Evolutionary conservation across 2,888 invertebrate genomes (phyloP), one percentile per base, ranked within the genome.

Genomic region (Drosophila anomalata): DNA sequence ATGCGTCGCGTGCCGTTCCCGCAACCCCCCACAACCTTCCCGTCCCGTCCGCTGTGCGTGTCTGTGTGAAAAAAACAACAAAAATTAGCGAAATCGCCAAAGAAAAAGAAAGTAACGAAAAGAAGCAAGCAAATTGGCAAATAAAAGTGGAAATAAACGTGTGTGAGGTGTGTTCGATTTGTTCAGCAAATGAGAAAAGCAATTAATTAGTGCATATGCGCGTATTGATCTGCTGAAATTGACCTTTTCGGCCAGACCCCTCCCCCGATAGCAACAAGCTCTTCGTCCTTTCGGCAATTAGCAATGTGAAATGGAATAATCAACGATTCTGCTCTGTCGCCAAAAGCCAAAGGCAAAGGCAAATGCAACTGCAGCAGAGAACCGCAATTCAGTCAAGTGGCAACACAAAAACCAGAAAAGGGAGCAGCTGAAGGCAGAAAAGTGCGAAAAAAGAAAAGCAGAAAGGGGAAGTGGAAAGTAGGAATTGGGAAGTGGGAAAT

Each of bases 301-400:
- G 54, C 58, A 57, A 54, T 41, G 39, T 54, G 54, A 26, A 63
- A 63, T 63, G 63, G 51, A 67, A 67, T 67, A 68, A 69, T 67
- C n/a, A 46, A 44, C 29, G 47, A 46, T 54, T 65, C 66, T 65
- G 65, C 67, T 65, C 20, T 65, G 47, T 55, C 57, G 60, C 58
- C 44, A 59, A 58, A 59, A 42, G 69, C 56, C 53, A 65, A 63
- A 17, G 41, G 3, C 41, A 42, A 20, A 17, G 67, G 54, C 53
- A 66, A 68, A 47, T 66, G 77, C 75, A 77, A 79, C 70, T 74
- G 81, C 81, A 78, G 72, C 61, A 46, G 52, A 75, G 63, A 63
- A 70, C 67, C 73, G 61, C 80, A 88, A 84, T 73, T 86, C 87
- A 79, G 84, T 84, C 88, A 85, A 85, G 84, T 88, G 87, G 80